These are phyloP conservation scores for Girardia tigrina DNA, from an alignment of 2,888 invertebrate genomes.

Conservation along the genomic window DNA sequence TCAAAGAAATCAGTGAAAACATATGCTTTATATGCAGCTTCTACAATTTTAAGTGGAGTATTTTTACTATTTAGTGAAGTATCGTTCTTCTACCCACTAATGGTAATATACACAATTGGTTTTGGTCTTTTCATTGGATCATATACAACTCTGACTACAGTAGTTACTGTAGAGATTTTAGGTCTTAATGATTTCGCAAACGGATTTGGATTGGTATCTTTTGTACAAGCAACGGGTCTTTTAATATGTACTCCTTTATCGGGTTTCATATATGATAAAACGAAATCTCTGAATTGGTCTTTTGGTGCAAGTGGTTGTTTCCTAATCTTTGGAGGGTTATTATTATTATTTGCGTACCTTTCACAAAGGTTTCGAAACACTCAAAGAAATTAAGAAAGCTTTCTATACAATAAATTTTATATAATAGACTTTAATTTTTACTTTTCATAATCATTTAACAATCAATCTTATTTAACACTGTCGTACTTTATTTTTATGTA, in stretches of 20 bases:
- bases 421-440: too few relatives aligned
- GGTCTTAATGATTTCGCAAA: not conserved
- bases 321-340: not conserved
- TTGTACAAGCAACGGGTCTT: not conserved
- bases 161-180: not conserved
- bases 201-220: not conserved
- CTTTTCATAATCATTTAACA: too few relatives aligned
- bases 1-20: slow-evolving; percentile 64
- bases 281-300: not conserved
- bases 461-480: too few relatives aligned
- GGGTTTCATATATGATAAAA: not conserved
- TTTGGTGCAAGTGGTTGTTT: not conserved
- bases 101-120: slow-evolving; percentile 61
- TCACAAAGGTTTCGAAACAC: not conserved
- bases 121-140: slow-evolving; percentile 46
- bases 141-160: not conserved
- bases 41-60: slow-evolving; percentile 72
- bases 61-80: slow-evolving; percentile 67
- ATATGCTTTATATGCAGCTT: slow-evolving; percentile 71
- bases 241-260: not conserved
- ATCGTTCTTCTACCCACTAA: slow-evolving; percentile 61
- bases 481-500: too few relatives aligned
- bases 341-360: not conserved
- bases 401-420: too few relatives aligned
- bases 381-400: not conserved